Evolutionary conservation across 2,797 vertebrate genomes (phyloP).

Genomic region (Nyctibius grandis): DNA sequence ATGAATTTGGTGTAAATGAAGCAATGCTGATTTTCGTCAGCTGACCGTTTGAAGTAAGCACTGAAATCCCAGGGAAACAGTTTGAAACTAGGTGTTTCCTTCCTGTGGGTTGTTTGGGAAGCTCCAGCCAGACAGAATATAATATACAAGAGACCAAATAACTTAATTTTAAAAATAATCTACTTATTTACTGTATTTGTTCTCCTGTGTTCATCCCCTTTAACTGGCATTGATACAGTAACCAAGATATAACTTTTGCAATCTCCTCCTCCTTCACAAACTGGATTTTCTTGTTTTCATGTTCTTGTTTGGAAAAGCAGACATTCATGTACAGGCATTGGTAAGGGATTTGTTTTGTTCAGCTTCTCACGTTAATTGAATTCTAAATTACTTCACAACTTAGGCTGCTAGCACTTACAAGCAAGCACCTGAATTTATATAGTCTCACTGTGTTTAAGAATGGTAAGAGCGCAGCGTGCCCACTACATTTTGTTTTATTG

Average conservation of each 20-base stretch:
- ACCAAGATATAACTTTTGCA: neutral
- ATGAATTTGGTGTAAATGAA: neutral
- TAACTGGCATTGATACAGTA: neutral
- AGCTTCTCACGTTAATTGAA: neutral
- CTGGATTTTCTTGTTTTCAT: neutral
- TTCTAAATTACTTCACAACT: neutral
- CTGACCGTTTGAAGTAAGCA: neutral
- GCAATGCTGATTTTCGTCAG: neutral
- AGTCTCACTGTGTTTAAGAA: neutral
- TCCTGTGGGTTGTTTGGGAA: neutral
- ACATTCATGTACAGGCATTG: neutral
- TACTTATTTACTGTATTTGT: neutral
- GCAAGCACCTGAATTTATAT: neutral
- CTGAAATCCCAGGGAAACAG: neutral
- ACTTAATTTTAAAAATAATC: neutral
- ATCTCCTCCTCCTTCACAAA: neutral
- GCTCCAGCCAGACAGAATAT: neutral
- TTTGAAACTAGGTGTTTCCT: neutral
- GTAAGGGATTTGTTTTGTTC: neutral
- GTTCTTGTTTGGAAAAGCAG: neutral
- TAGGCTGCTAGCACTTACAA: neutral
- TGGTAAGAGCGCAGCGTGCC: neutral
- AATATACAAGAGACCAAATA: neutral
- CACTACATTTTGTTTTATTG: neutral
- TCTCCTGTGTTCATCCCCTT: neutral